Conservation (phyloP, 2,113 vertebrate species). For the Chelonoidis abingdonii region DNA sequence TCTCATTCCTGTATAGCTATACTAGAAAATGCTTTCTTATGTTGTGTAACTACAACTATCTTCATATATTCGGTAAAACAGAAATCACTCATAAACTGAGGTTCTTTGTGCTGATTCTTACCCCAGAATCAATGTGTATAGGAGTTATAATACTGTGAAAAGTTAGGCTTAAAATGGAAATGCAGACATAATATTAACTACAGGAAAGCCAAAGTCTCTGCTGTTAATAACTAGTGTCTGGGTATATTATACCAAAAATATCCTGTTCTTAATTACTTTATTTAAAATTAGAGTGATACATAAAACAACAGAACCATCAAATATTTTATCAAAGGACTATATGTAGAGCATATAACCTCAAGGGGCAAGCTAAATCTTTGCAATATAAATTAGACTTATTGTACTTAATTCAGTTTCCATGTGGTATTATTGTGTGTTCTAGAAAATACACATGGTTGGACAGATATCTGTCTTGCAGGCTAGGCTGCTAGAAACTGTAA, state of each 20-base stretch:
- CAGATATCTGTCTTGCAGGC: constrained; percentile 27
- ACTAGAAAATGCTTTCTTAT: constrained; percentile 35
- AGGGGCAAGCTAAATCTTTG: no score
- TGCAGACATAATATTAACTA: neutral
- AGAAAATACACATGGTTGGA: constrained; percentile 43
- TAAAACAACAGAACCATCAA: constrained; percentile 34
- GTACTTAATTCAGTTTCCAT: constrained; percentile 39
- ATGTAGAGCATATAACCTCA: neutral
- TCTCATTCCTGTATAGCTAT: constrained; percentile 23
- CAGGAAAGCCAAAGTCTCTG: neutral
- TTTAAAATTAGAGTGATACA: constrained; percentile 40
- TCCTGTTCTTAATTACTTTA: neutral
- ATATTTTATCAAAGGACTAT: neutral
- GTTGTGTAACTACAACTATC: neutral
- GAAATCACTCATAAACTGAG: constrained; percentile 7
- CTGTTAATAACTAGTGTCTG: neutral
- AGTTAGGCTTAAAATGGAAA: neutral
- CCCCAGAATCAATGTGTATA: neutral
- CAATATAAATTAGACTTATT: constrained; percentile 3
- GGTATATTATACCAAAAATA: constrained; percentile 1
- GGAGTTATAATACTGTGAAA: neutral
- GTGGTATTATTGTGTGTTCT: constrained; percentile 32
- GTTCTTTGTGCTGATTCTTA: neutral
- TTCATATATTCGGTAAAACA: neutral
- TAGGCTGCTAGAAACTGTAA: constrained; percentile 4